Conservation (phyloP, 2,888 invertebrate genomes). For the Drosophila neotestacea region DNA sequence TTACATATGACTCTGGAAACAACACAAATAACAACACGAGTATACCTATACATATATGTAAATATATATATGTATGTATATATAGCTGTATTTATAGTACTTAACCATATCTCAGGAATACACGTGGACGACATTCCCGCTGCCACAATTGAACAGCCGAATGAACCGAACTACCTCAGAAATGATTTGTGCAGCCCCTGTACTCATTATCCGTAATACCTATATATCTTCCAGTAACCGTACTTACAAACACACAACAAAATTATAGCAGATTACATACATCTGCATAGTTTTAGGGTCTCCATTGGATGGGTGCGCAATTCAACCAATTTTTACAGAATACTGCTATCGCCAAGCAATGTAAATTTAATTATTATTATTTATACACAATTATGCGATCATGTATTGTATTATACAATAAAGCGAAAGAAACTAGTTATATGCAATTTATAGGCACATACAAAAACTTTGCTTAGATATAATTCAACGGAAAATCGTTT, state of each 20-base stretch:
- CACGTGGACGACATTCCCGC: constrained; percentile 45
- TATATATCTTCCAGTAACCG: constrained; percentile 27
- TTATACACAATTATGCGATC: constrained; percentile 30
- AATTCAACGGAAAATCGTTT: constrained; percentile 22
- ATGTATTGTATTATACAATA: constrained; percentile 20
- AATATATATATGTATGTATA: not conserved
- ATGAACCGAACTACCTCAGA: constrained; percentile 76
- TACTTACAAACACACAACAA: constrained; percentile 28
- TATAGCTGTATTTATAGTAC: constrained; percentile 9
- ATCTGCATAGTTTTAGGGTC: constrained; percentile 43
- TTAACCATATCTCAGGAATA: constrained; percentile 73
- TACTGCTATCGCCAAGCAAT: constrained; percentile 45
- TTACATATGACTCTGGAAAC: constrained; percentile 29
- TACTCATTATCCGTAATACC: constrained; percentile 41
- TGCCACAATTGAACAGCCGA: constrained; percentile 43
- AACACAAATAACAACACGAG: constrained; percentile 1
- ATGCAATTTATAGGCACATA: constrained; percentile 32
- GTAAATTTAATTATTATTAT: constrained; percentile 44
- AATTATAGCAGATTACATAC: constrained; percentile 18
- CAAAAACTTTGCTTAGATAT: constrained; percentile 16
- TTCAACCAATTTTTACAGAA: constrained; percentile 25
- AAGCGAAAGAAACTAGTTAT: constrained; percentile 16
- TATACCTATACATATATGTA: not conserved
- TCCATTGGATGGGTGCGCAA: constrained; percentile 43
- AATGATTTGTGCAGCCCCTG: constrained; percentile 51